Evolutionary conservation across 2,113 vertebrate genomes (phyloP).

Genomic region (Hippocampus mohnikei): DNA sequence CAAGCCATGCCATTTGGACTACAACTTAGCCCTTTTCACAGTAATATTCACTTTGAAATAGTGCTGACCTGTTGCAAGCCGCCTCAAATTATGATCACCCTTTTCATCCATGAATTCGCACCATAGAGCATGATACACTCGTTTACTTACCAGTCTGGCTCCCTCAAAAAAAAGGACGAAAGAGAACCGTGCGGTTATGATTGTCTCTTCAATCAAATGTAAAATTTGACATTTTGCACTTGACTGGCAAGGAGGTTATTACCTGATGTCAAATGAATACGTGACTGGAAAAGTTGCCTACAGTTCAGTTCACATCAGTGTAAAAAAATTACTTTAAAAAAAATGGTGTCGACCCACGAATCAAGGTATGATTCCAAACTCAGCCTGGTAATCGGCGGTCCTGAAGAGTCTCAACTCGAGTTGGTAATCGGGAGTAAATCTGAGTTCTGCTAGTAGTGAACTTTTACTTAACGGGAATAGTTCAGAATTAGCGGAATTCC

Average conservation of each 20-base stretch:
- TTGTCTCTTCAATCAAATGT: background rate
- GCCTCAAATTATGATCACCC: background rate
- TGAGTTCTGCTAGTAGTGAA: constrained; percentile 83
- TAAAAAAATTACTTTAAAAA: constrained; percentile 1
- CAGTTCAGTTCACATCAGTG: constrained; percentile 41
- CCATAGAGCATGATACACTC: background rate
- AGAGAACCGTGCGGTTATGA: background rate
- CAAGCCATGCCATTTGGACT: background rate
- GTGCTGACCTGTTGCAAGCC: background rate
- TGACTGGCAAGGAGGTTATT: constrained; percentile 3
- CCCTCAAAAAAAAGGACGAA: background rate
- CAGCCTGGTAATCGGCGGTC: background rate
- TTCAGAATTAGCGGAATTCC: constrained; percentile 84
- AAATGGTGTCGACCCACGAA: background rate
- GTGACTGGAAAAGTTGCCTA: constrained; percentile 6
- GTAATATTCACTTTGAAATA: background rate
- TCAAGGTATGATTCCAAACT: background rate
- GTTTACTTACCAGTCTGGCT: background rate
- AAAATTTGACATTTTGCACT: background rate
- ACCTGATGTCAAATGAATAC: constrained; percentile 45
- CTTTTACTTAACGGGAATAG: constrained; percentile 74
- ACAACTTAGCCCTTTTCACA: background rate
- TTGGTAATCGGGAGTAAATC: constrained; percentile 68
- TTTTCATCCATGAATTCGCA: background rate
- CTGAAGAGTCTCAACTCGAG: constrained; percentile 15